Conservation (phyloP, 2,113 vertebrate species). For the Phyllostomus discolor region DNA sequence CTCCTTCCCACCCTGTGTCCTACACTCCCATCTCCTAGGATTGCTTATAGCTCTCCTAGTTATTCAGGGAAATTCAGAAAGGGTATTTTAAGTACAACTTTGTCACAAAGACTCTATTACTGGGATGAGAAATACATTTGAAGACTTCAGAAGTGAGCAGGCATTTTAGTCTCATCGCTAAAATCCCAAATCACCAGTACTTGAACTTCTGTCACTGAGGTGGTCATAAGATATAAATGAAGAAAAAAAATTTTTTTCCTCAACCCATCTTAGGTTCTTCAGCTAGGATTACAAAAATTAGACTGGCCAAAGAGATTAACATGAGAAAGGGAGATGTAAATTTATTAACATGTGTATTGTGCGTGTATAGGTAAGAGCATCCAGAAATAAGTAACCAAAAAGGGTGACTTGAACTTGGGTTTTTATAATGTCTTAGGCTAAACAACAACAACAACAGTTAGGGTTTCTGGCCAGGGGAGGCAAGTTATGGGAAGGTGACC, state of each 20-base stretch:
- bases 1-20: neutral
- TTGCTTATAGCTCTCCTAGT: neutral
- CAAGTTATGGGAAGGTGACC: neutral
- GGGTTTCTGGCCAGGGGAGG: neutral
- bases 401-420: neutral
- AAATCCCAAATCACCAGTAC: slow-evolving; percentile 2
- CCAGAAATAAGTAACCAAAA: neutral
- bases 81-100: neutral
- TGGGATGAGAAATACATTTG: neutral
- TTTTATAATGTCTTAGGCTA: neutral
- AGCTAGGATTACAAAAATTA: neutral
- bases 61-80: neutral
- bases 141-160: neutral
- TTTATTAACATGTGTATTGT: neutral
- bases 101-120: neutral
- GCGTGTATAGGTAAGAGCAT: neutral
- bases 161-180: slow-evolving; percentile 13
- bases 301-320: neutral
- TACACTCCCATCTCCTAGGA: neutral
- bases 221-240: neutral
- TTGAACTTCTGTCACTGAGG: neutral
- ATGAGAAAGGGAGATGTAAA: neutral
- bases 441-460: neutral
- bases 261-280: neutral
- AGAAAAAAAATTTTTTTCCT: neutral